A percentile compares a stretch with the other conserved stretches of the same genome.
Evolutionary conservation across 2,113 vertebrate genomes (phyloP).

Genomic region (Typhlomys cinereus): DNA sequence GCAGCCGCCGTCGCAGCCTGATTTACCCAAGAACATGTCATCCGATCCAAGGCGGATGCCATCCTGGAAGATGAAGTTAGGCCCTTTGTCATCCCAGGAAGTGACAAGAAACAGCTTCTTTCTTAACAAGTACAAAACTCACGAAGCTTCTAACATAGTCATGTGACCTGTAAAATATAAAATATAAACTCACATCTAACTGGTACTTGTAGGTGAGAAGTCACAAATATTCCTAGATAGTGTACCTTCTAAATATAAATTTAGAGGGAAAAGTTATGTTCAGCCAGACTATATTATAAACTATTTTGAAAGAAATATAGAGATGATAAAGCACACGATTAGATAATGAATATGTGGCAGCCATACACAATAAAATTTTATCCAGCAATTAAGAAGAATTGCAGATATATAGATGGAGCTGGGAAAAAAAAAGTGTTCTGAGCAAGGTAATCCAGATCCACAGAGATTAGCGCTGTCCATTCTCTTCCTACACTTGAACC

Average conservation of each 20-base stretch:
- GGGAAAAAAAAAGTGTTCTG: too few species aligned
- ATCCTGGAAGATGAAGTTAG: slow-evolving; percentile 43
- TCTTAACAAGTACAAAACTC: slow-evolving; percentile 33
- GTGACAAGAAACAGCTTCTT: background rate
- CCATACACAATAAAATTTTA: too few species aligned
- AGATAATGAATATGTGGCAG: too few species aligned
- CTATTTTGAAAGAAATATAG: background rate
- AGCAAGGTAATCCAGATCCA: too few species aligned
- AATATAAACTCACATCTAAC: too few species aligned
- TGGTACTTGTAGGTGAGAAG: background rate
- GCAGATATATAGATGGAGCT: too few species aligned
- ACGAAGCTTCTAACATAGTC: background rate
- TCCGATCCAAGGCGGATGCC: background rate
- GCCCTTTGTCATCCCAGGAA: slow-evolving; percentile 17
- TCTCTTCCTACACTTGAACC: too few species aligned
- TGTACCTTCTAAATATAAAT: background rate
- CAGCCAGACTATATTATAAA: background rate
- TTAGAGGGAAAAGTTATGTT: background rate
- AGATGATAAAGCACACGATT: background rate
- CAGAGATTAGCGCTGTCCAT: too few species aligned
- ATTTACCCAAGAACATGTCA: slow-evolving; percentile 41
- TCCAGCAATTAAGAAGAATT: too few species aligned
- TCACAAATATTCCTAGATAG: background rate
- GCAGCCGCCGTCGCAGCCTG: background rate
- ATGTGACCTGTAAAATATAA: background rate